phyloP scores from a whole-genome alignment of 2,888 invertebrate genomes.

The Aporophyla lueneburgensis region DNA sequence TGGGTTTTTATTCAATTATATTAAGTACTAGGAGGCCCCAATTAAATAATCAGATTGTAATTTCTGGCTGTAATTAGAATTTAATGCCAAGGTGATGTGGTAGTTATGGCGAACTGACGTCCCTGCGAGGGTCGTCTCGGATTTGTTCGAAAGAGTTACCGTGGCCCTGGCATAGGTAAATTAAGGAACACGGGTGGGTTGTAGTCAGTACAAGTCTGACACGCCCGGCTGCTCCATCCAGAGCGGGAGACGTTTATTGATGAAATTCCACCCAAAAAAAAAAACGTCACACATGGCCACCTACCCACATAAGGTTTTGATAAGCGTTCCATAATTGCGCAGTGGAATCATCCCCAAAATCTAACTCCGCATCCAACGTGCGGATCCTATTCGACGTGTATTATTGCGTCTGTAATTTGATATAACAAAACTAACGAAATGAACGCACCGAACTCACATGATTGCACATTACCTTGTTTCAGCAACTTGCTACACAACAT shows the following conservation, averaged over 20 bases:
- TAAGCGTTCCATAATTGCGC: not conserved
- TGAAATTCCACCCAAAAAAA: too few species aligned
- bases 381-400: not conserved
- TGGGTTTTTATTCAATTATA: not conserved
- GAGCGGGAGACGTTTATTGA: too few species aligned
- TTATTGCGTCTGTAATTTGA: not conserved
- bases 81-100: not conserved
- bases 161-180: too few species aligned
- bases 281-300: not conserved
- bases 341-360: not conserved
- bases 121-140: too few species aligned
- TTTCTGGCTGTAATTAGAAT: not conserved
- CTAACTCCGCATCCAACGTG: not conserved
- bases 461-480: slow-evolving; percentile 59
- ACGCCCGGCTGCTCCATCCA: too few species aligned
- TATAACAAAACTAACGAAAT: slow-evolving; percentile 6
- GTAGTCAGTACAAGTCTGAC: too few species aligned
- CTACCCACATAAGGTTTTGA: not conserved
- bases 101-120: too few species aligned
- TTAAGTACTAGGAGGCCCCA: not conserved
- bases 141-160: too few species aligned
- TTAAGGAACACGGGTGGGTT: too few species aligned
- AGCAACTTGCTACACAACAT: slow-evolving; percentile 33
- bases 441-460: slow-evolving; percentile 26
- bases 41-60: slow-evolving; percentile 2